A percentile compares a stretch with the other conserved stretches of the same genome.
Evolutionary conservation across 2,113 vertebrate genomes (phyloP).

Genomic region (Megaptera novaeangliae): DNA sequence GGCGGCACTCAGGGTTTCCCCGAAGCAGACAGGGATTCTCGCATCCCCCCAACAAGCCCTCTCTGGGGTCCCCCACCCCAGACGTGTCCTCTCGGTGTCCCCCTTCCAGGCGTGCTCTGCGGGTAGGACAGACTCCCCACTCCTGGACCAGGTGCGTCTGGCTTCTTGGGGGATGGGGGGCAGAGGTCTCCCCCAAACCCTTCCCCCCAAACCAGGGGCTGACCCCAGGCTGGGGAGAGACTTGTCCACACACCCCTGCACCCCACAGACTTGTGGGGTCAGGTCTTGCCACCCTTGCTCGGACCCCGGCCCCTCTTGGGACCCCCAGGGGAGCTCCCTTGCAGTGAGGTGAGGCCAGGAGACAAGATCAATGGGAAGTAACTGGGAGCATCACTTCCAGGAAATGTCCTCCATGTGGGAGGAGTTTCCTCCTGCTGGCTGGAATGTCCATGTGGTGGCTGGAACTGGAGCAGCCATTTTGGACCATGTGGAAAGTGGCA

Average conservation of each 20-base stretch:
- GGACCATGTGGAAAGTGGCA: neutral
- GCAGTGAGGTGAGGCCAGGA: neutral
- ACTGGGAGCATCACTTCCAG: neutral
- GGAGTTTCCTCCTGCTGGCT: neutral
- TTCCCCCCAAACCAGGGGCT: neutral
- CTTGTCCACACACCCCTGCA: too few species aligned
- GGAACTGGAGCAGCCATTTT: neutral
- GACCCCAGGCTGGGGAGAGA: neutral
- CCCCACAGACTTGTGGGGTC: neutral
- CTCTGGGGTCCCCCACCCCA: neutral
- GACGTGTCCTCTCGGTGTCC: neutral
- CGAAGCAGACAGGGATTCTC: neutral
- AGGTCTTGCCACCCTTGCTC: neutral
- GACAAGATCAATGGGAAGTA: too few species aligned
- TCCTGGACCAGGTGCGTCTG: neutral
- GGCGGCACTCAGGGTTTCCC: neutral
- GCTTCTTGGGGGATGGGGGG: neutral
- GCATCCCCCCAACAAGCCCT: neutral
- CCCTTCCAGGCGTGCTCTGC: neutral
- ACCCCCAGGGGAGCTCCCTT: neutral
- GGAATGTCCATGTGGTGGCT: neutral
- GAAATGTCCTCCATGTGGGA: neutral
- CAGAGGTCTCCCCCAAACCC: neutral
- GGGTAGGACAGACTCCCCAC: neutral
- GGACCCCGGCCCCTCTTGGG: neutral